Evolutionary conservation across 2,113 vertebrate species (phyloP).

Genomic region (Cheirogaleus medius): DNA sequence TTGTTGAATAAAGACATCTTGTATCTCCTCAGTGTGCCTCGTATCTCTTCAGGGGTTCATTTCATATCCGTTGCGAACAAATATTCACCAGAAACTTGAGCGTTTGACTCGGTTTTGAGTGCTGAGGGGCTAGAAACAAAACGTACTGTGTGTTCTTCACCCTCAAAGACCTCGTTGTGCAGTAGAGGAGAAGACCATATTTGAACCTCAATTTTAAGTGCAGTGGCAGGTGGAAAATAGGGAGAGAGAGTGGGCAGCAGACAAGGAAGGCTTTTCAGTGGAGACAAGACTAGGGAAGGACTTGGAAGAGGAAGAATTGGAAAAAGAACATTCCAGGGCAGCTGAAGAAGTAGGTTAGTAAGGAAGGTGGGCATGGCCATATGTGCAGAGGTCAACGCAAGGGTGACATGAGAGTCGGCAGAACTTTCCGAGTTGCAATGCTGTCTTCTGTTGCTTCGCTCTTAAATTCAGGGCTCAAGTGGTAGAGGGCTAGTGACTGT

Average conservation of each 20-base stretch:
- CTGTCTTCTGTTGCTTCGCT: neutral
- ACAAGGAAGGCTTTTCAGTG: neutral
- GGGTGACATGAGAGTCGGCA: neutral
- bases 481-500: neutral
- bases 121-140: neutral
- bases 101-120: neutral
- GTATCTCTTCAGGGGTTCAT: neutral
- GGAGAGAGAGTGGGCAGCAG: too few relatives aligned
- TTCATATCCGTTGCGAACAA: neutral
- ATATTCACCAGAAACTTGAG: neutral
- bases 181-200: neutral
- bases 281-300: neutral
- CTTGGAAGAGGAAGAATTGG: accelerated
- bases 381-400: neutral
- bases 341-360: neutral
- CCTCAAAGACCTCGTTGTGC: neutral
- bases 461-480: neutral
- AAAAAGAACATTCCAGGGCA: neutral
- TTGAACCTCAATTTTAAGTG: neutral
- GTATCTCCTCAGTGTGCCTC: neutral
- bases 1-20: neutral
- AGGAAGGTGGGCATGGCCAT: neutral
- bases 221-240: neutral
- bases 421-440: neutral
- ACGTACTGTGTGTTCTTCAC: neutral